Conservation (phyloP, 2,113 vertebrate species). For the Balaenoptera acutorostrata region DNA sequence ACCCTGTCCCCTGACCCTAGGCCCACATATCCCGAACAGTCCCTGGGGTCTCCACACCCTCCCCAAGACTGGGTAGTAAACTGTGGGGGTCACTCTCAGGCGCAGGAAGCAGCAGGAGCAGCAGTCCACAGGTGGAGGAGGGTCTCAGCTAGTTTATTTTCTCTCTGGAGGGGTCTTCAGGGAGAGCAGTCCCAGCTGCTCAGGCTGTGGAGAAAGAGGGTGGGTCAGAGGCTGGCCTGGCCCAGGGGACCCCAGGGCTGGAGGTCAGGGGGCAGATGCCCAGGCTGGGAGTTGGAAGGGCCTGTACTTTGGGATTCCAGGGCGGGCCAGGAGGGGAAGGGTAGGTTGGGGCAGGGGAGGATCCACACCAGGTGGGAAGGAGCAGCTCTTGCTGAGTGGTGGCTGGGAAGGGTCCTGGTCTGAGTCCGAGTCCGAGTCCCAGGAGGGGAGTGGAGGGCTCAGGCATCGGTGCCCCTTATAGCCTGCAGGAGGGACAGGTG, state of each 20-base stretch:
- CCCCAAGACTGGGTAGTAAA: not conserved
- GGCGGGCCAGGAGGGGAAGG: not conserved
- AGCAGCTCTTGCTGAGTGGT: not conserved
- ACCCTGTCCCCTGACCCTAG: not conserved
- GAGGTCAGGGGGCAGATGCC: not conserved
- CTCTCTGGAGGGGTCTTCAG: slow-evolving; percentile 62
- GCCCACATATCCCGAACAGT: not conserved
- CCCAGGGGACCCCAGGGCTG: not conserved
- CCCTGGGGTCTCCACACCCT: not conserved
- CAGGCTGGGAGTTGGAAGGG: not conserved
- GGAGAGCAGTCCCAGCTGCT: slow-evolving; percentile 59
- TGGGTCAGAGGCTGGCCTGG: not conserved
- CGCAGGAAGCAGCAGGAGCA: not conserved
- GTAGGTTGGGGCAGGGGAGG: not conserved
- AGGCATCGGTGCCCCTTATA: slow-evolving; percentile 8
- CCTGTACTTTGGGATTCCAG: not conserved
- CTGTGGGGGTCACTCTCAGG: not conserved
- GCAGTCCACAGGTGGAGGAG: not conserved
- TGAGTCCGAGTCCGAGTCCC: slow-evolving; percentile 39
- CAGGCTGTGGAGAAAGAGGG: slow-evolving; percentile 55
- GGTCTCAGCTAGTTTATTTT: slow-evolving; percentile 68
- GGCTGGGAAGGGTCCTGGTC: slow-evolving; percentile 5
- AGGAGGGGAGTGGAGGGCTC: slow-evolving; percentile 15
- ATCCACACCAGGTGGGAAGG: slow-evolving; percentile 27
- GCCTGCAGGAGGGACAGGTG: slow-evolving; percentile 29